Base-by-base conservation (phyloP, 1,140 invertebrate genomes). In the Scaptodrosophila lebanonensis region DNA sequence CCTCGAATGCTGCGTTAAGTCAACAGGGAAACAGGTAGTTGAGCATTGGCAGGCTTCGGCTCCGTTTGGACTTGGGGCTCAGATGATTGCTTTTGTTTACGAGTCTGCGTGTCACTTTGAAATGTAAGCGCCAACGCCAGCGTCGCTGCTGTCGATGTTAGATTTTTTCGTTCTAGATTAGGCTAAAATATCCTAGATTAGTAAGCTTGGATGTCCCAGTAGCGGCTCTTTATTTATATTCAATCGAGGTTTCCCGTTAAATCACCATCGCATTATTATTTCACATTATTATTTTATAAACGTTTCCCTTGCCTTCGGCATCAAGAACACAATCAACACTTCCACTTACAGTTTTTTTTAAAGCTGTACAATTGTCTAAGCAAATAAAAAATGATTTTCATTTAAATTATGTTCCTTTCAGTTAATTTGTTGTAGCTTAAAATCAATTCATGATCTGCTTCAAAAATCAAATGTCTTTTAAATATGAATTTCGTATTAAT, bases 221-320 rank as follows among this genome's bases (percentile, higher is more conserved):
- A 29, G 15, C 11, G 49, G 50, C 62, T 57, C 62, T 82, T 82
- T 82, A 85, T 85, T 85, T 84, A 76, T 84, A 84, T 85, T 85
- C 83, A 85, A 85, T 84, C 66, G 83, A 64, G 83, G 63, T 77
- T 49, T 84, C 82, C 76, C 75, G 65, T 70, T 85, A 85, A 85
- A 85, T 85, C 83, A 83, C 82, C 82, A 70, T 72, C 76, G 77
- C 76, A 83, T 83, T 83, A 83, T 83, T 83, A 82, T 83, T 83
- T 83, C 68, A 61, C 67, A 84, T 84, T 84, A 84, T 77, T 84
- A 84, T 84, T 84, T 84, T 84, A 82, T 73, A 84, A 84, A 72
- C 82, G 75, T 82, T 79, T 62, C 53, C 61, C 57, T 63, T 61
- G 53, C 64, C 45, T n/a, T 15, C 6, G 35, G 9, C 35, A 16